phyloP scores from a whole-genome alignment of 2,888 invertebrate species.

The Sphaerophoria taeniata region DNA sequence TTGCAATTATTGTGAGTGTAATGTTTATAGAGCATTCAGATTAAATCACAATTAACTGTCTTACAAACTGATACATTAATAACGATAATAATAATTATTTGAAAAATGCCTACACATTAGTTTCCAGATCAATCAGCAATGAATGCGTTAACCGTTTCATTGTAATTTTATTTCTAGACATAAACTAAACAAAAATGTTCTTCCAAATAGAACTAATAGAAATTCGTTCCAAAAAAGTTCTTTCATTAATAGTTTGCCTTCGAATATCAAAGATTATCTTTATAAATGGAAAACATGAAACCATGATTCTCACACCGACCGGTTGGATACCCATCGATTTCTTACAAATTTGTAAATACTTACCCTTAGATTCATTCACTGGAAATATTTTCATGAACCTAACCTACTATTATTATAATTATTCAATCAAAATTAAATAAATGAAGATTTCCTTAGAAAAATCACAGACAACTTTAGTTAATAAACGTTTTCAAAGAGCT shows the following conservation, averaged over 20 bases:
- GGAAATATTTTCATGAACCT: no score
- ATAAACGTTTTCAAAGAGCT: slow-evolving; percentile 34
- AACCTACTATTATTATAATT: not conserved
- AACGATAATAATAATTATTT: not conserved
- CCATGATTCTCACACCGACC: not conserved
- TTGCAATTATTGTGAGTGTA: no score
- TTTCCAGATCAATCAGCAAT: slow-evolving; percentile 8
- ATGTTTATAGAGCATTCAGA: no score
- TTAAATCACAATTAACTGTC: no score
- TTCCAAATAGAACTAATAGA: slow-evolving; percentile 1
- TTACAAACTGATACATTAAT: no score
- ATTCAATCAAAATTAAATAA: not conserved
- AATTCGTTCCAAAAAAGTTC: not conserved
- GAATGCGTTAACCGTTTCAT: not conserved
- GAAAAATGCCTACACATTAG: not conserved
- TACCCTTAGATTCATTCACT: no score
- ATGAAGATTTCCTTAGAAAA: not conserved
- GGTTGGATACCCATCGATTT: not conserved
- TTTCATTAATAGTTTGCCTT: not conserved
- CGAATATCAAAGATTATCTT: slow-evolving; percentile 24
- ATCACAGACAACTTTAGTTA: not conserved
- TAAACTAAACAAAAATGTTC: not conserved
- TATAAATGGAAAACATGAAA: slow-evolving; percentile 9
- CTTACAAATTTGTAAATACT: not conserved
- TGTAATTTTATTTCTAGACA: not conserved